These are phyloP conservation scores for Antechinus stuartii DNA, from an alignment of 2,113 vertebrate genomes.

Conservation along the genomic window DNA sequence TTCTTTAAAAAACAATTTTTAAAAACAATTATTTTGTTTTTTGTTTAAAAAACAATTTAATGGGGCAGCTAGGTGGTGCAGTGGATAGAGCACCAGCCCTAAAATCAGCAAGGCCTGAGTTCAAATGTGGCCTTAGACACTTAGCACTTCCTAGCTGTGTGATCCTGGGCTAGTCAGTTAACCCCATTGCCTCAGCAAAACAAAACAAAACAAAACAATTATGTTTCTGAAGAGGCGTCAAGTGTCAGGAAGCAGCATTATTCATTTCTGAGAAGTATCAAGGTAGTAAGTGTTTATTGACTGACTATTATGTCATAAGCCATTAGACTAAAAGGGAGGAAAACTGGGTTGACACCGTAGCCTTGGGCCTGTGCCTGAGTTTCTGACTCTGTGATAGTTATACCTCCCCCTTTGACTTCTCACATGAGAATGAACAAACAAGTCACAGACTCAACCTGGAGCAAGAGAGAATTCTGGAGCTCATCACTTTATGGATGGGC, in stretches of 20 bases:
- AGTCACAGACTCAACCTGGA: neutral
- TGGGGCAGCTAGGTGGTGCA: too few species aligned
- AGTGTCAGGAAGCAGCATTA: neutral
- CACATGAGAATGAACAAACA: neutral
- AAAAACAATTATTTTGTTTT: too few species aligned
- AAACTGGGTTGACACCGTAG: neutral
- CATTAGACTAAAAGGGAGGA: neutral
- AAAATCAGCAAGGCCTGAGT: too few species aligned
- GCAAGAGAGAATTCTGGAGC: neutral
- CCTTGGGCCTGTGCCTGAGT: neutral
- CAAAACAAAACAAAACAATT: slow-evolving; percentile 4
- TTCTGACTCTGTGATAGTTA: neutral
- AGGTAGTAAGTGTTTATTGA: neutral
- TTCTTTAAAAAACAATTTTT: slow-evolving; percentile 2
- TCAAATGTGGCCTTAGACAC: too few species aligned
- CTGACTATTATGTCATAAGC: neutral
- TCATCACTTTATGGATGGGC: neutral
- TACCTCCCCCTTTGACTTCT: neutral
- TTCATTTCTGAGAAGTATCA: neutral
- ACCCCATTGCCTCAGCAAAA: too few species aligned
- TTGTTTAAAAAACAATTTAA: too few species aligned
- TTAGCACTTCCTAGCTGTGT: too few species aligned
- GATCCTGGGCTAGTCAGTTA: too few species aligned
- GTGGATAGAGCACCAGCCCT: too few species aligned
- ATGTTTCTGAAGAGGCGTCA: neutral